phyloP scores from a whole-genome alignment of 2,113 vertebrate species.

The Nannospalax galili region DNA sequence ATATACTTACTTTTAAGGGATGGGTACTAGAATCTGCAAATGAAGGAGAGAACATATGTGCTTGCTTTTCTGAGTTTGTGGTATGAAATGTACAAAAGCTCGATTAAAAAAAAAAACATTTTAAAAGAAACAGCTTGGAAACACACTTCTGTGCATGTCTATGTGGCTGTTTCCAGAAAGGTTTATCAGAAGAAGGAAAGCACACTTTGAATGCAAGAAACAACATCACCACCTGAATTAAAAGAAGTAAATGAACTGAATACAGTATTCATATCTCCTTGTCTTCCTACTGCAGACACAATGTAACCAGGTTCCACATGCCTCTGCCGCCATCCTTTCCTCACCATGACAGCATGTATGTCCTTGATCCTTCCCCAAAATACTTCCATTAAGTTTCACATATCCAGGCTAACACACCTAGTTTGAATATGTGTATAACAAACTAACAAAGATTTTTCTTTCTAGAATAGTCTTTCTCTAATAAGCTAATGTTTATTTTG shows the following conservation, averaged over 20 bases:
- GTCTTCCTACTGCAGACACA: background rate
- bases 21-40: too few species aligned
- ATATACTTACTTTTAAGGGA: too few species aligned
- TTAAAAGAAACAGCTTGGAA: too few species aligned
- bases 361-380: background rate
- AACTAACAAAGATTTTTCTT: background rate
- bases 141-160: background rate
- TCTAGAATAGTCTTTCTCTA: background rate
- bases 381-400: background rate
- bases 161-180: background rate
- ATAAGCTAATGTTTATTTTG: background rate
- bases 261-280: background rate
- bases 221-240: background rate
- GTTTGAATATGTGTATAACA: too few species aligned
- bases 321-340: background rate
- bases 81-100: too few species aligned
- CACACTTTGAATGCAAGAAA: background rate
- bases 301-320: too few species aligned
- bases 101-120: too few species aligned
- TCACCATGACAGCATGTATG: too few species aligned
- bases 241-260: rapidly evolving
- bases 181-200: background rate
- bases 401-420: too few species aligned
- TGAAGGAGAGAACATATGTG: too few species aligned
- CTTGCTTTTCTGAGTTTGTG: too few species aligned